Evolutionary conservation across 2,888 invertebrate species (phyloP).

Genomic region (Galeruca laticollis): DNA sequence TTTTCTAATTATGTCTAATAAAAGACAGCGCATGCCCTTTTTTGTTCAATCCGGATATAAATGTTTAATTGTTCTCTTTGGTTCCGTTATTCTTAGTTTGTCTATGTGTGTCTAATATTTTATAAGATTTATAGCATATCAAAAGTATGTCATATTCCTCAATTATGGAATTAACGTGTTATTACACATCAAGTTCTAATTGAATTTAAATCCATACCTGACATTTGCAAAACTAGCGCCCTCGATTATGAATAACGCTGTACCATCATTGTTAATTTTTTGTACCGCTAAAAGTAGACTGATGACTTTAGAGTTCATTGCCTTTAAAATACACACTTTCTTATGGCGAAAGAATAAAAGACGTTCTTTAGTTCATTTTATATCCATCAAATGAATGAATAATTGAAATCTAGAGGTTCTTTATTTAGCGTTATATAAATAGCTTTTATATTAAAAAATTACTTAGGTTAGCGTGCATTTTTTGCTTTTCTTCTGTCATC

Average conservation of each 20-base stretch:
- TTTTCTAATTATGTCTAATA: no score
- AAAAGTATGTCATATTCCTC: no score
- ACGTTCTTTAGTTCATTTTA: constrained; percentile 1
- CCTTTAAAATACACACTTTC: constrained; percentile 4
- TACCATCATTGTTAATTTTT: background rate
- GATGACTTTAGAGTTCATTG: constrained; percentile 1
- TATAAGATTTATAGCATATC: no score
- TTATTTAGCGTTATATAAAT: background rate
- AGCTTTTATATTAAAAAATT: background rate
- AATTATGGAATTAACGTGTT: no score
- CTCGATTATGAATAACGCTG: constrained; percentile 9
- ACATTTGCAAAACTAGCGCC: background rate
- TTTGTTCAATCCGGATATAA: no score
- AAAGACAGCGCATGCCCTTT: no score
- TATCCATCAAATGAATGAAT: background rate
- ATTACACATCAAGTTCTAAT: background rate
- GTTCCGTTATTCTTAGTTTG: no score
- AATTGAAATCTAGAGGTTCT: background rate
- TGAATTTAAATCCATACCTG: background rate
- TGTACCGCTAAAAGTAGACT: background rate
- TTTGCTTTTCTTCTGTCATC: no score
- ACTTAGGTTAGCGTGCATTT: background rate
- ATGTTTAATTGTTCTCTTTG: no score
- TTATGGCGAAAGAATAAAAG: constrained; percentile 1
- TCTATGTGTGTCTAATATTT: no score